Percentiles rank a stretch among this genome's conserved stretches.
Evolutionary conservation across 2,888 invertebrate genomes (phyloP).

Genomic region (Phlogophora meticulosa): DNA sequence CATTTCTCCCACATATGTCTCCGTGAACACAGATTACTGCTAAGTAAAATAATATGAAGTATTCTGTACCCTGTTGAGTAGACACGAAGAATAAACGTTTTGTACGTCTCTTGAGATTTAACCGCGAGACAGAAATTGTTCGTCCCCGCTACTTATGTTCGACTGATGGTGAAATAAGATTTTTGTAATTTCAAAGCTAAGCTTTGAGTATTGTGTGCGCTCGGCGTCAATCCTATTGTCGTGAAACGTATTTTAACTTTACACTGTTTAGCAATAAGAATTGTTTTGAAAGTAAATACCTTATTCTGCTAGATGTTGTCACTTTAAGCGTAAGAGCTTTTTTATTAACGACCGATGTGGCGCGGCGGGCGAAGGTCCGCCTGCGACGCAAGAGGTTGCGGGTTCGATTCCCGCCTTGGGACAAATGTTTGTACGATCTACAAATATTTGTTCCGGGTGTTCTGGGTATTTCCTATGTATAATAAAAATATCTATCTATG

Average conservation of each 20-base stretch:
- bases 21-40: slow-evolving; percentile 40
- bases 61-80: slow-evolving; percentile 41
- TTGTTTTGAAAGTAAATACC: not conserved
- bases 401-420: no score
- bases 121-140: slow-evolving; percentile 63
- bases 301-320: not conserved
- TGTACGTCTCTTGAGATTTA: slow-evolving; percentile 58
- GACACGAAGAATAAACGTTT: slow-evolving; percentile 60
- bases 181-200: slow-evolving; percentile 62
- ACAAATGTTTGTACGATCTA: no score
- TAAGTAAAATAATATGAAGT: slow-evolving; percentile 55
- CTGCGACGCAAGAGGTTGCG: no score
- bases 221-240: slow-evolving; percentile 55
- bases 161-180: slow-evolving; percentile 62
- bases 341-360: no score
- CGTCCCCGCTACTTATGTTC: slow-evolving; percentile 58
- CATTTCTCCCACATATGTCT: slow-evolving; percentile 9
- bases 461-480: no score
- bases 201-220: slow-evolving; percentile 57
- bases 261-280: slow-evolving; percentile 15
- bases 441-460: no score
- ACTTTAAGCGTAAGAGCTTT: not conserved
- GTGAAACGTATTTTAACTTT: slow-evolving; percentile 26
- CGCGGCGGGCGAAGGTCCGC: no score
- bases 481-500: no score